Percentiles rank a stretch among this genome's conserved stretches.
phyloP scores from a whole-genome alignment of 2,113 vertebrate species.

The Lampris incognitus region DNA sequence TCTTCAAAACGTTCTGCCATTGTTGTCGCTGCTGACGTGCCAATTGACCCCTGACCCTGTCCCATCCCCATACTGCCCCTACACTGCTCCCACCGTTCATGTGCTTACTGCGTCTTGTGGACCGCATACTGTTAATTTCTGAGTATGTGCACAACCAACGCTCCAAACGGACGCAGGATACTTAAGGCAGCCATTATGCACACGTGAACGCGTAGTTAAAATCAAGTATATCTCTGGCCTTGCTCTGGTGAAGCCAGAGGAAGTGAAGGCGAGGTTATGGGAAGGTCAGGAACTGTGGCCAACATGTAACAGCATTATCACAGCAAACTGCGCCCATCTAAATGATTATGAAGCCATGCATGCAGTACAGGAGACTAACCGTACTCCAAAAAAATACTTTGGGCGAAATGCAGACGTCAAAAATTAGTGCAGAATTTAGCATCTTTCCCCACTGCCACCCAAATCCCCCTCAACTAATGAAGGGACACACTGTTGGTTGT shows the following conservation, averaged over 20 bases:
- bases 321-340: slow-evolving; percentile 40
- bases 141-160: too few relatives aligned
- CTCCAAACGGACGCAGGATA: too few relatives aligned
- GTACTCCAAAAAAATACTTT: slow-evolving; percentile 56
- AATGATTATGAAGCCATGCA: slow-evolving; percentile 58
- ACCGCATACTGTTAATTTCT: too few relatives aligned
- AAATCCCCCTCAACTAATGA: slow-evolving; percentile 76
- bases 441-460: slow-evolving; percentile 58
- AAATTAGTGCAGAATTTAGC: slow-evolving; percentile 78
- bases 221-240: background rate
- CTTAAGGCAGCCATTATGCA: too few relatives aligned
- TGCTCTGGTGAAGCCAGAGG: slow-evolving; percentile 4
- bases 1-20: too few relatives aligned
- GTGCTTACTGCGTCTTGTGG: too few relatives aligned
- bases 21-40: too few relatives aligned
- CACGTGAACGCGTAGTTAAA: too few relatives aligned
- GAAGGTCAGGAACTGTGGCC: slow-evolving; percentile 44
- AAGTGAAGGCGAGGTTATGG: slow-evolving; percentile 15
- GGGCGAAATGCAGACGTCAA: slow-evolving; percentile 83
- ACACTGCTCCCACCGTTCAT: too few relatives aligned
- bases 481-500: slow-evolving; percentile 80
- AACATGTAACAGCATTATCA: slow-evolving; percentile 29
- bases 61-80: too few relatives aligned
- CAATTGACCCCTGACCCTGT: too few relatives aligned
- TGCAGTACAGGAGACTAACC: slow-evolving; percentile 53